phyloP scores from a whole-genome alignment of 1,140 invertebrate genomes.

The Melitaea cinxia region DNA sequence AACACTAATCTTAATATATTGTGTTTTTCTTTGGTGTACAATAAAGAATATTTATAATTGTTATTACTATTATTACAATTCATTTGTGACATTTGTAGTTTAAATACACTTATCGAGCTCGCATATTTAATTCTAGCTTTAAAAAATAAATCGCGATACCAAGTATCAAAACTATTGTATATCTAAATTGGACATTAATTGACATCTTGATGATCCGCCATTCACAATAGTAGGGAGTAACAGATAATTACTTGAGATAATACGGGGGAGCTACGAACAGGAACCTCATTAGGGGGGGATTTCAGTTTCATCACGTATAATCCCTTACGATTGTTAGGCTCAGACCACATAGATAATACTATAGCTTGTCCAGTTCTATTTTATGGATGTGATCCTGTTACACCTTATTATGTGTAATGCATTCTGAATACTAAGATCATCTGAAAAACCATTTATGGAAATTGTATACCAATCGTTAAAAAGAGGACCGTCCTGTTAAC shows the following conservation, averaged over 20 bases:
- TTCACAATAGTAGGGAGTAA: conserved; percentile 42
- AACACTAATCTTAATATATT: too few species aligned
- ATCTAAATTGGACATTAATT: conserved; percentile 44
- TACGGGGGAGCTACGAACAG: conserved; percentile 61
- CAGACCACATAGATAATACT: conserved; percentile 38
- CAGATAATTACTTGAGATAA: conserved; percentile 71
- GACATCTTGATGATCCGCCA: conserved; percentile 49
- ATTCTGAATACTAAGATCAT: conserved; percentile 66
- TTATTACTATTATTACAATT: too few species aligned
- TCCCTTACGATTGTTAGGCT: conserved; percentile 57
- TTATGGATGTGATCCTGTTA: conserved; percentile 46
- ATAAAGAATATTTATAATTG: too few species aligned
- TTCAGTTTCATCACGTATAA: conserved; percentile 63
- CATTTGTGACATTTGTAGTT: too few species aligned
- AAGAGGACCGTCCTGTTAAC: conserved; percentile 80
- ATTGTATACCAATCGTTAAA: conserved; percentile 80
- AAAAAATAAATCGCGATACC: conserved; percentile 13
- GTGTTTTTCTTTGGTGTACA: too few species aligned
- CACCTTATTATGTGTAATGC: conserved; percentile 63
- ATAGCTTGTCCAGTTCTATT: conserved; percentile 27
- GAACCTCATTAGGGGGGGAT: conserved; percentile 62
- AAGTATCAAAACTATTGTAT: conserved; percentile 39
- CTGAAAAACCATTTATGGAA: conserved; percentile 77
- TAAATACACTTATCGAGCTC: too few species aligned
- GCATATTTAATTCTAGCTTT: too few species aligned